These are phyloP conservation scores for Arctia plantaginis DNA, from an alignment of 2,888 invertebrate species.

Conservation along the genomic window DNA sequence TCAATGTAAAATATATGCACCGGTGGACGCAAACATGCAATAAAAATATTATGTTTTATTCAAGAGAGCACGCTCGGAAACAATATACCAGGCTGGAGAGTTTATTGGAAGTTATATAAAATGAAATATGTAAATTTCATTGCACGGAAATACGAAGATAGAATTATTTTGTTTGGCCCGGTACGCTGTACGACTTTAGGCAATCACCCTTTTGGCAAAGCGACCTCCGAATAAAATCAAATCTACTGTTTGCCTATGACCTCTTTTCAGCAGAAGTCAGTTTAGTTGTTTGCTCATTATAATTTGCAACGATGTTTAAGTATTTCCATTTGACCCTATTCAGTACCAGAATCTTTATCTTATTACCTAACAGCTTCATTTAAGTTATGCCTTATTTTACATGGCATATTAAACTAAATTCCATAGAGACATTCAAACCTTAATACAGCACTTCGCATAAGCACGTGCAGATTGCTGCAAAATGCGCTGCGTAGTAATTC, in stretches of 20 bases:
- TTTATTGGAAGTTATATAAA: conserved; percentile 69
- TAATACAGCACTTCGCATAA: conserved; percentile 13
- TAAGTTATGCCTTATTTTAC: conserved; percentile 21
- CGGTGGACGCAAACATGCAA: conserved; percentile 73
- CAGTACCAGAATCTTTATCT: no score
- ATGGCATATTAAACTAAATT: conserved; percentile 33
- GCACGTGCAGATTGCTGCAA: conserved; percentile 20
- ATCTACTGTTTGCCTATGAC: conserved; percentile 26
- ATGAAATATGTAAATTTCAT: conserved; percentile 60
- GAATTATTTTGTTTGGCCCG: conserved; percentile 42
- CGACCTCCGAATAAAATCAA: conserved; percentile 24
- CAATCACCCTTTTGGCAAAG: conserved; percentile 29
- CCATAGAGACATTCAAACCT: conserved; percentile 21
- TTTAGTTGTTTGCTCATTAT: conserved; percentile 26
- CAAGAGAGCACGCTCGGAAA: conserved; percentile 71
- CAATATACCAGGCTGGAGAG: conserved; percentile 70
- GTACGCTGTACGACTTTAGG: conserved; percentile 33
- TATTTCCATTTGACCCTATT: conserved; percentile 14
- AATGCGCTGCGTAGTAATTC: conserved; percentile 23
- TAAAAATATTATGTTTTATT: conserved; percentile 81
- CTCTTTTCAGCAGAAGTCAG: conserved; percentile 19
- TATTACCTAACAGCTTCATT: conserved; percentile 13
- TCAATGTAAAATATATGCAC: conserved; percentile 81
- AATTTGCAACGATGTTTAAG: conserved; percentile 18
- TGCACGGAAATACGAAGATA: conserved; percentile 40